These are phyloP conservation scores for Heliconius cydno DNA, from an alignment of 2,888 invertebrate genomes.

Conservation along the genomic window DNA sequence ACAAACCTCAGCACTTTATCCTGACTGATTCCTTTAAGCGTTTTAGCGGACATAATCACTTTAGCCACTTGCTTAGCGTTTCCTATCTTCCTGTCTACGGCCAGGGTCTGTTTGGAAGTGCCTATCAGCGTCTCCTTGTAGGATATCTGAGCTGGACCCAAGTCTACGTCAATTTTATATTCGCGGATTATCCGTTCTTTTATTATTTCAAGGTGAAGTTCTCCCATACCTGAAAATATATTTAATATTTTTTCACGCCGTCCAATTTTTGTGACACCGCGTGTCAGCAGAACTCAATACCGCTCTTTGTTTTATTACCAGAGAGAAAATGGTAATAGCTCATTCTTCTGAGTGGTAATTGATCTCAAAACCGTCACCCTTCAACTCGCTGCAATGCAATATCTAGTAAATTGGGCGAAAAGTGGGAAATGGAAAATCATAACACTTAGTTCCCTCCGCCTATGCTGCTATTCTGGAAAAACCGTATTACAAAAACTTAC, in stretches of 20 bases:
- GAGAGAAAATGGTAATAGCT: no score
- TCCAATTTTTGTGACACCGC: no score
- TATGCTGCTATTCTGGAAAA: not conserved
- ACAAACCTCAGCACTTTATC: constrained; percentile 79
- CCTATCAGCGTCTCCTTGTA: constrained; percentile 90
- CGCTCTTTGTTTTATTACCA: no score
- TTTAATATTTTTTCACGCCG: no score
- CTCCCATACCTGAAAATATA: constrained; percentile 92
- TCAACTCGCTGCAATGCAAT: not conserved
- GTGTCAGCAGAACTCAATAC: no score
- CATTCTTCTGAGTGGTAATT: no score
- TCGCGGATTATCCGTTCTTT: constrained; percentile 94
- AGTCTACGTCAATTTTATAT: constrained; percentile 94
- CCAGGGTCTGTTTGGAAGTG: constrained; percentile 70
- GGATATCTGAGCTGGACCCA: constrained; percentile 96
- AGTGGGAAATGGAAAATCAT: not conserved
- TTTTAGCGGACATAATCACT: constrained; percentile 85
- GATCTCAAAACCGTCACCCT: no score
- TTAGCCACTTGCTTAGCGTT: constrained; percentile 84
- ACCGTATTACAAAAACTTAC: constrained; percentile 60
- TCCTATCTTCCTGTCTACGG: constrained; percentile 86
- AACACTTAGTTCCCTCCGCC: not conserved
- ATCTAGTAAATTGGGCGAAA: not conserved
- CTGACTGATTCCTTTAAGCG: constrained; percentile 67
- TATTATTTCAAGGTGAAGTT: constrained; percentile 97